Evolutionary conservation across 2,888 invertebrate species (phyloP), one percentile per base, ranked within the genome.

Genomic region (Synanthedon myopaeformis): DNA sequence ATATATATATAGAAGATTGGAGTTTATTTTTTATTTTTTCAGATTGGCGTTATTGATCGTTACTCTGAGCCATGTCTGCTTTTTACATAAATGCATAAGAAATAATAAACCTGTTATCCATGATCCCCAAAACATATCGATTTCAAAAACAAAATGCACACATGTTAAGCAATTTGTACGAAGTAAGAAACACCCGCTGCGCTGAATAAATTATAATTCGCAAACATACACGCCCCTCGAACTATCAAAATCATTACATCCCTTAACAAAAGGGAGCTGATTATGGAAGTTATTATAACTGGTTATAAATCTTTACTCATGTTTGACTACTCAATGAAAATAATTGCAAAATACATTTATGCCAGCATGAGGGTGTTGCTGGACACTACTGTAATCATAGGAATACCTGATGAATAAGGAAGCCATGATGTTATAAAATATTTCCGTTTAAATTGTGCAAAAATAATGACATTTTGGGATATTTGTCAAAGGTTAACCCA

Each of bases 141-240:
- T 49, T 49, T 49, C 49, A 49, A 12, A 49, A 49, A 11, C 49
- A 19, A 49, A 45, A 56, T 60, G 60, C 63, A 70, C 84, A 84
- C 83, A 83, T 86, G 84, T 81, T 78, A 73, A 67, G 69, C 80
- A 84, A 85, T 86, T 86, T 83, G 85, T 76, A 72, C 66, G 58
- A 62, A 64, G 69, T 70, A 69, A 72, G 71, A 69, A 75, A 65
- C 80, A 63, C 86, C 86, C 82, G 83, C 85, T 83, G 86, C 52
- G 81, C 62, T 66, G 76, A 70, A 80, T 51, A 51, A 51, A 35
- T 51, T 51, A 49, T 49, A 42, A 49, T 57, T 56, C 56, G 58
- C 65, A 59, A 69, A 66, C 64, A 66, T 58, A 64, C 69, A 71
- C 83, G 79, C 85, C 84, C 83, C 78, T 73, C 56, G 8, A 63